These are phyloP conservation scores for Drosophila santomea DNA, from an alignment of 1,140 invertebrate species.

Conservation along the genomic window DNA sequence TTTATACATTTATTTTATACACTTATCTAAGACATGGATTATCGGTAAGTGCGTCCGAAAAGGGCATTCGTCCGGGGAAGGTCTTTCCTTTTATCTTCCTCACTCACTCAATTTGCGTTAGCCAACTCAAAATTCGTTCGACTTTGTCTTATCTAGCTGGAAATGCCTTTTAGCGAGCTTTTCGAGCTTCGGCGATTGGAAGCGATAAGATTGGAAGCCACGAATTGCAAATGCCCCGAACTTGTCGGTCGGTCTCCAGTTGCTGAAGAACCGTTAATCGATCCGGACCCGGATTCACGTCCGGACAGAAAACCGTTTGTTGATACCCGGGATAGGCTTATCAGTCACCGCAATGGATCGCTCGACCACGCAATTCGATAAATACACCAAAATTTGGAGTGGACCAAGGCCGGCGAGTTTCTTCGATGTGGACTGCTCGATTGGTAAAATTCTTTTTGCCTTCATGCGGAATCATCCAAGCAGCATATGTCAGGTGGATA, in stretches of 20 bases:
- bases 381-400: constrained; percentile 83
- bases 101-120: neutral
- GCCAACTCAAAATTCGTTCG: constrained; percentile 10
- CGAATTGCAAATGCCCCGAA: constrained; percentile 26
- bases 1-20: neutral
- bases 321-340: constrained; percentile 46
- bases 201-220: constrained; percentile 46
- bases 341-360: constrained; percentile 72
- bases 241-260: constrained; percentile 42
- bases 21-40: neutral
- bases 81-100: neutral
- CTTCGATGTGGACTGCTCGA: constrained; percentile 78
- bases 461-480: constrained; percentile 80
- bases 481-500: constrained; percentile 69
- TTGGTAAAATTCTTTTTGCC: constrained; percentile 79
- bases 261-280: constrained; percentile 47
- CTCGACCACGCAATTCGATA: constrained; percentile 76
- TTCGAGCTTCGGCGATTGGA: constrained; percentile 47
- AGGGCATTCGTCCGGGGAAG: constrained; percentile 3
- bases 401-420: constrained; percentile 76
- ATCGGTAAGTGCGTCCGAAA: neutral
- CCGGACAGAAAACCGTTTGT: constrained; percentile 21
- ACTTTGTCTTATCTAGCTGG: constrained; percentile 12
- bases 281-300: constrained; percentile 28
- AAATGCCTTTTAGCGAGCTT: constrained; percentile 36